phyloP scores from a whole-genome alignment of 2,797 vertebrate species.

The Catharus ustulatus region DNA sequence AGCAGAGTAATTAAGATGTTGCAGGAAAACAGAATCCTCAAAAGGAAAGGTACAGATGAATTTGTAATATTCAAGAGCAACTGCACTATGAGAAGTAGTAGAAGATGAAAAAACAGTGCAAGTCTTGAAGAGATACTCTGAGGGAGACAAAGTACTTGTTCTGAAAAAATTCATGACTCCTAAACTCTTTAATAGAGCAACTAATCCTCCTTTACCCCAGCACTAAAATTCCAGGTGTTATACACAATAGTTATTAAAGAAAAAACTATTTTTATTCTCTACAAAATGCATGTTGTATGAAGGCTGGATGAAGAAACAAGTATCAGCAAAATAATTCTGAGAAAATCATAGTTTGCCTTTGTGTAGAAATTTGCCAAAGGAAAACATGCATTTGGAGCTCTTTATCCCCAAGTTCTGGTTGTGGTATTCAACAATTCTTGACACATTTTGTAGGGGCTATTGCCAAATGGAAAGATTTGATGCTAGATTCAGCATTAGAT shows the following conservation, averaged over 20 bases:
- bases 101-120: neutral
- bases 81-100: neutral
- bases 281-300: neutral
- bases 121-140: neutral
- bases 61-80: constrained; percentile 5
- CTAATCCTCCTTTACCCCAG: neutral
- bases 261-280: neutral
- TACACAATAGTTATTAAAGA: neutral
- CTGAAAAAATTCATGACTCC: constrained; percentile 3
- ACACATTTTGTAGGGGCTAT: neutral
- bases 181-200: neutral
- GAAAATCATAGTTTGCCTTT: neutral
- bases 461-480: neutral
- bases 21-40: neutral
- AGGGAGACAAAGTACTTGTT: neutral
- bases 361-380: neutral
- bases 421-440: neutral
- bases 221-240: neutral
- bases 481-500: neutral
- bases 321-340: neutral
- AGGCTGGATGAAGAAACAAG: neutral
- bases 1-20: constrained; percentile 32
- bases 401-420: neutral
- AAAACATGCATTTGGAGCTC: neutral
- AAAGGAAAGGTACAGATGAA: neutral